Percentiles rank a stretch among this genome's conserved stretches.
Conservation (phyloP, 2,113 vertebrate species). For the Brachyistius frenatus region DNA sequence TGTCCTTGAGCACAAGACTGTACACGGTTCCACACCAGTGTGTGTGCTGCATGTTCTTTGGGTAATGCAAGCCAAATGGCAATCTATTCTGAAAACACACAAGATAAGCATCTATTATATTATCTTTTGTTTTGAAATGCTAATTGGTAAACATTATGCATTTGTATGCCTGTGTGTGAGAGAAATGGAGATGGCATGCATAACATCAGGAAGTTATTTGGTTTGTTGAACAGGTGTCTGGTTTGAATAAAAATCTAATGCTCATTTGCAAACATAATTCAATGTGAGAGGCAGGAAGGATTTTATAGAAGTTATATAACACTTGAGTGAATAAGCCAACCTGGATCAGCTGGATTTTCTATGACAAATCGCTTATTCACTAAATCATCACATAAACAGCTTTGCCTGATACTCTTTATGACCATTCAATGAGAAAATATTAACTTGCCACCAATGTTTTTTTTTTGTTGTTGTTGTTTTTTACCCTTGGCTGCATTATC, state of each 20-base stretch:
- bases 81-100: constrained; percentile 58
- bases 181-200: constrained; percentile 40
- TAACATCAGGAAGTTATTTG: constrained; percentile 59
- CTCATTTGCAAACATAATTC: constrained; percentile 75
- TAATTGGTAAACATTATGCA: constrained; percentile 72
- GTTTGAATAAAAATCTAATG: constrained; percentile 65
- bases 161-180: constrained; percentile 51
- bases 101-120: constrained; percentile 59
- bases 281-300: constrained; percentile 55
- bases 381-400: constrained; percentile 75
- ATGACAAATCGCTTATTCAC: constrained; percentile 74
- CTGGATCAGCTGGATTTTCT: constrained; percentile 76
- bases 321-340: constrained; percentile 67
- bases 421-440: constrained; percentile 65
- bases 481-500: constrained; percentile 64
- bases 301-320: constrained; percentile 65
- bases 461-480: constrained; percentile 43
- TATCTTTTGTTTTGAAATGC: constrained; percentile 62
- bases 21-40: neutral
- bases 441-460: constrained; percentile 65
- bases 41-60: constrained; percentile 21
- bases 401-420: constrained; percentile 61
- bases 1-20: constrained; percentile 44
- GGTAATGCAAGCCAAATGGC: constrained; percentile 37
- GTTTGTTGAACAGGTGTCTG: constrained; percentile 66